A percentile compares a stretch with the other conserved stretches of the same genome.
These are phyloP conservation scores for Ecliptopera silaceata DNA, from an alignment of 2,888 invertebrate species.

Conservation along the genomic window DNA sequence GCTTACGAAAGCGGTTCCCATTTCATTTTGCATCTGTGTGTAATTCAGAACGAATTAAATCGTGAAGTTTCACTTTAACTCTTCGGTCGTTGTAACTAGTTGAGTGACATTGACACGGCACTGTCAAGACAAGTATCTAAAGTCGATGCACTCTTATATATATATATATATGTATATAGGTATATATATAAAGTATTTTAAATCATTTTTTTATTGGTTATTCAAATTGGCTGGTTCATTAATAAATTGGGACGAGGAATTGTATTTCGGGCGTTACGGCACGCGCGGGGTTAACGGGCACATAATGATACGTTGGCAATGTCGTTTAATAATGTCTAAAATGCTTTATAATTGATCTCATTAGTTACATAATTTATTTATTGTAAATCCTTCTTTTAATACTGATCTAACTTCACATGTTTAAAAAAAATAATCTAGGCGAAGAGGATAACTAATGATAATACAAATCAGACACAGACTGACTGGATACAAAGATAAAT, in stretches of 20 bases:
- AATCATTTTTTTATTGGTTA: conserved; percentile 26
- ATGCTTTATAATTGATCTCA: no score
- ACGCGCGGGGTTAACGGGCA: conserved; percentile 20
- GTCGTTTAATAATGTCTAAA: neutral
- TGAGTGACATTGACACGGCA: no score
- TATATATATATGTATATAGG: neutral
- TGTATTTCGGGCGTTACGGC: conserved; percentile 25
- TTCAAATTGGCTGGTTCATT: conserved; percentile 37
- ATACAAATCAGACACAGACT: neutral
- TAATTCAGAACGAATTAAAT: neutral
- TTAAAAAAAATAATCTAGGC: no score
- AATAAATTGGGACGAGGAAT: conserved; percentile 45
- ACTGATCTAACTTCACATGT: no score
- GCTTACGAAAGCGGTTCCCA: neutral
- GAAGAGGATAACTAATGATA: neutral
- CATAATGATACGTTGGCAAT: neutral
- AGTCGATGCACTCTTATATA: neutral
- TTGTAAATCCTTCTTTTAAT: no score
- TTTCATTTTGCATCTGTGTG: neutral
- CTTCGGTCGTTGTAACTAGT: no score
- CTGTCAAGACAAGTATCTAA: neutral
- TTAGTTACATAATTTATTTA: no score
- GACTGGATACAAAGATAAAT: neutral
- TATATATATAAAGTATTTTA: conserved; percentile 7
- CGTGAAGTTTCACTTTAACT: neutral